These are phyloP conservation scores for Arizona elegans DNA, from an alignment of 2,113 vertebrate genomes.

Conservation along the genomic window DNA sequence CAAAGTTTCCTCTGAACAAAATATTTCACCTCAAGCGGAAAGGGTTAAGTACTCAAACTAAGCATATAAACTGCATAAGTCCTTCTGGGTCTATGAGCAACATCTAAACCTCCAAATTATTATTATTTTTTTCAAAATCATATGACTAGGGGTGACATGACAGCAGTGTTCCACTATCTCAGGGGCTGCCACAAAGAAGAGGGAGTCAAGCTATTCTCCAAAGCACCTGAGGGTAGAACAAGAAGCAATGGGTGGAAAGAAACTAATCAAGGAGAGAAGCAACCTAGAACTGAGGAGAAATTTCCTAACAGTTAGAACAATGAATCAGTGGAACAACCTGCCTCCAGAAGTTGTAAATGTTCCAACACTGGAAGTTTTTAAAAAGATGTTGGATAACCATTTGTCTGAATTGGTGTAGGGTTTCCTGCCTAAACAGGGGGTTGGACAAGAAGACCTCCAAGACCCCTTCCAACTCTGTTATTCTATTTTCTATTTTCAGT, in stretches of 20 bases:
- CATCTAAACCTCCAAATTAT: background rate
- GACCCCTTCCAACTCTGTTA: too few species aligned
- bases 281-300: background rate
- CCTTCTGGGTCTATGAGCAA: background rate
- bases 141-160: background rate
- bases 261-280: background rate
- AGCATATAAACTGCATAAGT: conserved; percentile 47
- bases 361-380: too few species aligned
- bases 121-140: background rate
- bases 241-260: background rate
- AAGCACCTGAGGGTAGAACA: background rate
- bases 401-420: too few species aligned
- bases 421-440: too few species aligned
- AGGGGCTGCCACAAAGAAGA: background rate
- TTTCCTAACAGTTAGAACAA: too few species aligned
- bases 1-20: conserved; percentile 67
- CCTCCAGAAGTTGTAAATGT: too few species aligned
- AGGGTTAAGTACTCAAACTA: conserved; percentile 61
- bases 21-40: conserved; percentile 54
- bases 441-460: too few species aligned
- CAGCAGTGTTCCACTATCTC: background rate
- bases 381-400: too few species aligned
- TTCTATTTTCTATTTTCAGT: background rate
- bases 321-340: too few species aligned
- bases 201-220: background rate